A percentile compares a stretch with the other conserved stretches of the same genome.
phyloP scores from a whole-genome alignment of 1,140 invertebrate genomes.

The Magallana angulata region DNA sequence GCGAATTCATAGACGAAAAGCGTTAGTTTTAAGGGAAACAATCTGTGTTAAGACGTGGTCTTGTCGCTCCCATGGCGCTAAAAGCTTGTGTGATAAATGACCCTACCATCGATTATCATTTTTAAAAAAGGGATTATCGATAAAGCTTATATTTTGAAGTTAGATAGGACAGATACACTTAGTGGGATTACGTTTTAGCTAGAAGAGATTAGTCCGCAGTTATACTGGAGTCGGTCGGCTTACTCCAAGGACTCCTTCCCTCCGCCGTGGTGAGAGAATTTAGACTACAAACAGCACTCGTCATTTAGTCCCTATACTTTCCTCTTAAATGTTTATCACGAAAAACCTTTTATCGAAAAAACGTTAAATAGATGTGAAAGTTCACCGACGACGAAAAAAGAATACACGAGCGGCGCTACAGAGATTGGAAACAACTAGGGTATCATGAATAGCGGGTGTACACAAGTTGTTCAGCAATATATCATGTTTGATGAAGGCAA shows the following conservation, averaged over 20 bases:
- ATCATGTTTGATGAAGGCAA: constrained; percentile 33
- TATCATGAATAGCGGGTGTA: constrained; percentile 32
- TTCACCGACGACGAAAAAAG: constrained; percentile 8
- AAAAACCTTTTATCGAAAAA: constrained; percentile 20
- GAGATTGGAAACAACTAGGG: constrained; percentile 35
- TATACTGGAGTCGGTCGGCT: constrained; percentile 20
- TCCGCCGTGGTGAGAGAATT: background rate
- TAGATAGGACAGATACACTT: constrained; percentile 35
- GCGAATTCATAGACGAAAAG: constrained; percentile 33
- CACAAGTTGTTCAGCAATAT: constrained; percentile 15
- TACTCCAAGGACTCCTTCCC: background rate
- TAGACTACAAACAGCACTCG: background rate
- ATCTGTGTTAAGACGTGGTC: background rate
- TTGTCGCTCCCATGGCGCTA: constrained; percentile 2
- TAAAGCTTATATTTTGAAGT: constrained; percentile 38
- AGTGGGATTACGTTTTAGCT: constrained; percentile 15
- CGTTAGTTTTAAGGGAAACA: constrained; percentile 2
- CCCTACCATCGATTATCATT: constrained; percentile 25
- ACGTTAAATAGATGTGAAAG: constrained; percentile 33
- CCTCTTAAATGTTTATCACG: constrained; percentile 17
- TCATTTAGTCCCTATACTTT: background rate
- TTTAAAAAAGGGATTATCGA: constrained; percentile 22
- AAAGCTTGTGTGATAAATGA: constrained; percentile 21
- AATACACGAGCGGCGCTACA: constrained; percentile 10
- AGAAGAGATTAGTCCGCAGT: constrained; percentile 8